Conservation (phyloP, 2,888 invertebrate species). For the Amiota communis region DNA sequence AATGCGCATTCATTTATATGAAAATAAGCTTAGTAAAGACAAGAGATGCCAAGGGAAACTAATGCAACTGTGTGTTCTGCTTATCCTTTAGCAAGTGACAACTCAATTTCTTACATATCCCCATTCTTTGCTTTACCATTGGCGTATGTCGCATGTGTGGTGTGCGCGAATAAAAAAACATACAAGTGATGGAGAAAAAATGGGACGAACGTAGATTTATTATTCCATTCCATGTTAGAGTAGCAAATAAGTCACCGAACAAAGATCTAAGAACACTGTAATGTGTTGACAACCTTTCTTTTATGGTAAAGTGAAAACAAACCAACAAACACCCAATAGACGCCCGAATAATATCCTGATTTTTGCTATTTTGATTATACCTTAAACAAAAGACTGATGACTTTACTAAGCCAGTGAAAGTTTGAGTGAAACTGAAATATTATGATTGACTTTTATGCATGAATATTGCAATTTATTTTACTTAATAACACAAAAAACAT, state of each 20-base stretch:
- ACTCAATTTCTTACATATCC: background rate
- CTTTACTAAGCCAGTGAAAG: too few relatives aligned
- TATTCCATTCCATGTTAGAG: background rate
- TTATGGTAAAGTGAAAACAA: too few relatives aligned
- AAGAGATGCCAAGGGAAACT: background rate
- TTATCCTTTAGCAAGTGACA: background rate
- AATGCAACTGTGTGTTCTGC: background rate
- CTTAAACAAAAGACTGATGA: too few relatives aligned
- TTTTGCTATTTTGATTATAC: background rate
- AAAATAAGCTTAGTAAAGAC: conserved; percentile 7
- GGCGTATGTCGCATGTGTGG: background rate
- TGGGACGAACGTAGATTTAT: conserved; percentile 8
- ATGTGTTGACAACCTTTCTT: too few relatives aligned
- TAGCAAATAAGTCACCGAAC: background rate
- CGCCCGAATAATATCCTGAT: too few relatives aligned
- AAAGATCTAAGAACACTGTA: background rate
- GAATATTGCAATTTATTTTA: conserved; percentile 66
- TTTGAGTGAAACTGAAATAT: conserved; percentile 48
- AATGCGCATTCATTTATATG: conserved; percentile 8
- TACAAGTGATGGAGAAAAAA: background rate
- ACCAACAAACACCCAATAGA: too few relatives aligned
- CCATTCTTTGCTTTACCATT: background rate
- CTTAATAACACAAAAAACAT: conserved; percentile 48
- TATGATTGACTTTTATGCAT: conserved; percentile 68
- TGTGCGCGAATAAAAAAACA: background rate